These are phyloP conservation scores for Noturus placidus DNA, from an alignment of 2,113 vertebrate species.

Conservation along the genomic window DNA sequence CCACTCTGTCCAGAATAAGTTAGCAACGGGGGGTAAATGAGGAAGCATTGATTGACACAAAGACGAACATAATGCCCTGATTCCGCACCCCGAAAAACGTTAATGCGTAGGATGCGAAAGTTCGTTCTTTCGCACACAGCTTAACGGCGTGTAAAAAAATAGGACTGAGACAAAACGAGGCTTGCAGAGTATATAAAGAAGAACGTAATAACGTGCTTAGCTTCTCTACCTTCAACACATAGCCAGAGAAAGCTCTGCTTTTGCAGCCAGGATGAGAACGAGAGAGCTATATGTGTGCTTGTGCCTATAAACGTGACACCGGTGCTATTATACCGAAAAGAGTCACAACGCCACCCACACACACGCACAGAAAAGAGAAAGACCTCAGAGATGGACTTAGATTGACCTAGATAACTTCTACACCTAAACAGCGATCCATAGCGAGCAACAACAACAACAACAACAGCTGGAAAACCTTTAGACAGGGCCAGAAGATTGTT, in stretches of 20 bases:
- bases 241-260: not conserved
- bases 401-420: not conserved
- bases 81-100: not conserved
- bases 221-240: not conserved
- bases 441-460: not conserved
- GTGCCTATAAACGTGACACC: not conserved
- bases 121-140: not conserved
- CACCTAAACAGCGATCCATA: not conserved
- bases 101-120: not conserved
- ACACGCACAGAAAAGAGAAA: not conserved
- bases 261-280: not conserved
- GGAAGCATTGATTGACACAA: conserved; percentile 22
- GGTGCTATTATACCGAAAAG: not conserved
- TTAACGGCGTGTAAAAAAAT: not conserved
- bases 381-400: not conserved
- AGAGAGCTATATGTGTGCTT: not conserved
- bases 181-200: not conserved
- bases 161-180: not conserved
- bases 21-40: conserved; percentile 29
- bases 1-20: conserved; percentile 22
- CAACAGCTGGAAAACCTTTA: not conserved
- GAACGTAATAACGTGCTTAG: not conserved
- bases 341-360: not conserved
- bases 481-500: not conserved
- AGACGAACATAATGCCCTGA: not conserved